phyloP scores from a whole-genome alignment of 2,113 vertebrate species.

The Anarhynchus alexandrinus region DNA sequence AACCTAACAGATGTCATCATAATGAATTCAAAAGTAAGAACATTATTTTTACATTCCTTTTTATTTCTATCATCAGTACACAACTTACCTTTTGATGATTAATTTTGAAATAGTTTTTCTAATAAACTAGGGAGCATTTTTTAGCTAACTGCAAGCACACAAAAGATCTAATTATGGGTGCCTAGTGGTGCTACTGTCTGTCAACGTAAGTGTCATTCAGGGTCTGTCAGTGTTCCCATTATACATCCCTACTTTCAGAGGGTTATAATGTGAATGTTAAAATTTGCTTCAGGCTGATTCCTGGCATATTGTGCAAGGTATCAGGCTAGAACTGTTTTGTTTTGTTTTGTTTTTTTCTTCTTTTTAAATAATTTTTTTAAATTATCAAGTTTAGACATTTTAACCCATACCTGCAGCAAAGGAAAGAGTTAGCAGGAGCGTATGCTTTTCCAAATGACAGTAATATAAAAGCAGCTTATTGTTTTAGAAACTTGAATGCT shows the following conservation, averaged over 20 bases:
- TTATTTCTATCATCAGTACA: constrained; percentile 26
- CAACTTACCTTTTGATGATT: constrained; percentile 26
- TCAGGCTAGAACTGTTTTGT: background rate
- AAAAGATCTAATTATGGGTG: constrained; percentile 69
- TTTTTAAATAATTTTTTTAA: constrained; percentile 37
- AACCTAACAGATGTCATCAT: background rate
- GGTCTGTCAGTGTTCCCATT: constrained; percentile 38
- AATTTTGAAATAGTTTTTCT: constrained; percentile 52
- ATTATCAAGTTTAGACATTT: constrained; percentile 27
- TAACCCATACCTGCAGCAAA: background rate
- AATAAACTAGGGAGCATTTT: constrained; percentile 48
- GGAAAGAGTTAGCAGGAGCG: background rate
- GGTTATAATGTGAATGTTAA: constrained; percentile 51
- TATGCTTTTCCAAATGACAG: background rate
- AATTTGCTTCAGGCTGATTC: constrained; percentile 63
- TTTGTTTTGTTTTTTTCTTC: background rate
- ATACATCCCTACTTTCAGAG: constrained; percentile 58
- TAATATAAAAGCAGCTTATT: constrained; percentile 31
- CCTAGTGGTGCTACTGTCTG: constrained; percentile 42
- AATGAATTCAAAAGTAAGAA: background rate
- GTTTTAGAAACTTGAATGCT: constrained; percentile 9
- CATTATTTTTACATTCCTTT: background rate
- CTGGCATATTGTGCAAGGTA: constrained; percentile 48
- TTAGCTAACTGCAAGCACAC: constrained; percentile 53
- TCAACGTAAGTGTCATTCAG: constrained; percentile 48